Conservation (phyloP, 2,888 invertebrate genomes). For the Nemotelus nigrinus region DNA sequence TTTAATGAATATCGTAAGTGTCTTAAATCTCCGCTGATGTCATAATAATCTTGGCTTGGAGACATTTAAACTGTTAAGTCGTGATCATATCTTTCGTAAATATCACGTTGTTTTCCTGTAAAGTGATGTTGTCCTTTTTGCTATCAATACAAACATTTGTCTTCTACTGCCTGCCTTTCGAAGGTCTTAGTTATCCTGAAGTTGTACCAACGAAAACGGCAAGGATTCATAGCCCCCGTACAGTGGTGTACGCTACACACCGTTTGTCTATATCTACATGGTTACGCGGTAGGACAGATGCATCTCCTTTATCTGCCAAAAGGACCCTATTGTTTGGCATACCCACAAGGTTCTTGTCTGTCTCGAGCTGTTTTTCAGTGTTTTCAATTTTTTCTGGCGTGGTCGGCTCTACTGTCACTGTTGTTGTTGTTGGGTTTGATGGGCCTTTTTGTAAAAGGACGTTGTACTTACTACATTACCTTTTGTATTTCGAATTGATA, state of each 20-base stretch:
- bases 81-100: slow-evolving; percentile 6
- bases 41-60: background rate
- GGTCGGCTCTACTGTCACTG: background rate
- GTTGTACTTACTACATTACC: slow-evolving; percentile 38
- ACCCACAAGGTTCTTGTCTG: slow-evolving; percentile 41
- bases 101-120: background rate
- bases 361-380: slow-evolving; percentile 3
- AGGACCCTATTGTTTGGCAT: slow-evolving; percentile 36
- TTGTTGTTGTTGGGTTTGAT: slow-evolving; percentile 17
- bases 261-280: slow-evolving; percentile 2
- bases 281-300: slow-evolving; percentile 34
- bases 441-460: slow-evolving; percentile 40
- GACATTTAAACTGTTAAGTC: slow-evolving; percentile 23
- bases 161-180: slow-evolving; percentile 10
- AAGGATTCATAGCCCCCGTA: slow-evolving; percentile 19
- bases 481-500: slow-evolving; percentile 14
- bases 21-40: slow-evolving; percentile 4
- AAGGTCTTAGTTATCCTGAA: background rate
- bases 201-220: slow-evolving; percentile 3
- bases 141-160: slow-evolving; percentile 20
- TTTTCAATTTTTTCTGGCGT: background rate
- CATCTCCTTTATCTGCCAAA: slow-evolving; percentile 38
- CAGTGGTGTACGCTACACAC: background rate
- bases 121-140: slow-evolving; percentile 32
- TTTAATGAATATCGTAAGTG: background rate